Evolutionary conservation across 1,140 invertebrate genomes (phyloP).

Genomic region (Pteromalus puparum): DNA sequence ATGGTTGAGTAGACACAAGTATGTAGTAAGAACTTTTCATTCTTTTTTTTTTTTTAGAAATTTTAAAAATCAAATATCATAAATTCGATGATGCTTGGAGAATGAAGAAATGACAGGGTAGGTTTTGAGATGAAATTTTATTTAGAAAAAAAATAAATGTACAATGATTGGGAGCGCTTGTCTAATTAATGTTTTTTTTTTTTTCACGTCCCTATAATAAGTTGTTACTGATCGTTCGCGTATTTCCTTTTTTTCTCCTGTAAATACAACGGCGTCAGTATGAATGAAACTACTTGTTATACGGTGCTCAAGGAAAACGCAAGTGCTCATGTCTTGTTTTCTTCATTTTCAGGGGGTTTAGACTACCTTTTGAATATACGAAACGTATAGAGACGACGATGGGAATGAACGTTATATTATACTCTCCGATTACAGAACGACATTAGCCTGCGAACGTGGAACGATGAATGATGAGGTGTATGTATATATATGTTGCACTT

Average conservation of each 20-base stretch:
- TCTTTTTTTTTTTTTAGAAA: neutral
- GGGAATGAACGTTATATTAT: neutral
- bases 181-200: constrained; percentile 23
- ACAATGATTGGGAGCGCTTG: constrained; percentile 45
- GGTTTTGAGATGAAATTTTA: constrained; percentile 48
- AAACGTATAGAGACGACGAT: constrained; percentile 23
- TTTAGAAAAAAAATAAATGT: constrained; percentile 54
- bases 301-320: constrained; percentile 36
- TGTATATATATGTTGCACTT: constrained; percentile 19
- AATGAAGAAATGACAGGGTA: constrained; percentile 43
- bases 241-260: constrained; percentile 11
- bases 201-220: constrained; percentile 29
- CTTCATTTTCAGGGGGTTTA: neutral
- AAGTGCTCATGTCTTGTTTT: constrained; percentile 21
- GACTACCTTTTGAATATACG: constrained; percentile 30
- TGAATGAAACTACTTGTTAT: constrained; percentile 40
- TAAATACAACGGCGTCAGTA: constrained; percentile 20
- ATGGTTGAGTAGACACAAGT: neutral
- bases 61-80: neutral
- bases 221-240: constrained; percentile 10
- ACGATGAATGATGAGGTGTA: constrained; percentile 23
- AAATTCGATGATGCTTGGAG: neutral
- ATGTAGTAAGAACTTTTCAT: neutral
- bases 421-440: constrained; percentile 15
- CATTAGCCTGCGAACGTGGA: constrained; percentile 9